phyloP scores from a whole-genome alignment of 2,113 vertebrate species.

The Sinocyclocheilus rhinocerous region DNA sequence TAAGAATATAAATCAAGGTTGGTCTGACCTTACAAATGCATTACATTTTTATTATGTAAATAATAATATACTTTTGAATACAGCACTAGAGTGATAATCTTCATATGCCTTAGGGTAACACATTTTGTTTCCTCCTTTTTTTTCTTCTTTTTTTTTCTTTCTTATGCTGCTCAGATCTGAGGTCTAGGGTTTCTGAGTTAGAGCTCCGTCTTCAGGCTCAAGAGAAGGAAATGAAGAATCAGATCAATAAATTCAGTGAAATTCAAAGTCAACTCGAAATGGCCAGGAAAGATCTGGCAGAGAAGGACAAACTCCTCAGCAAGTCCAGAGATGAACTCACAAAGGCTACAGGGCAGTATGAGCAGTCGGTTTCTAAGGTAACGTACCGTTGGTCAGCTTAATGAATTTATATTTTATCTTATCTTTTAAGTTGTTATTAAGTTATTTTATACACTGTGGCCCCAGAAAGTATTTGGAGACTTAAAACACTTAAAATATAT shows the following conservation, averaged over 20 bases:
- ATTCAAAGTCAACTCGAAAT: slow-evolving; percentile 80
- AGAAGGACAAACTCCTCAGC: slow-evolving; percentile 80
- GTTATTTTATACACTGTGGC: background rate
- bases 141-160: background rate
- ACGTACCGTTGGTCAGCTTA: background rate
- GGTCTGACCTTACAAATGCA: background rate
- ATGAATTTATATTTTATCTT: background rate
- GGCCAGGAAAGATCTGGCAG: slow-evolving; percentile 77
- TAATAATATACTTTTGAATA: background rate
- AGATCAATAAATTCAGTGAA: slow-evolving; percentile 80
- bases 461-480: background rate
- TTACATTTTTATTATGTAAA: background rate
- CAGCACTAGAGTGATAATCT: background rate
- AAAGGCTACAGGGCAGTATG: slow-evolving; percentile 73
- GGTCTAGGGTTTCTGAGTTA: slow-evolving; percentile 77
- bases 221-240: slow-evolving; percentile 79
- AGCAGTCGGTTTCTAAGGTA: slow-evolving; percentile 82
- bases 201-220: slow-evolving; percentile 81
- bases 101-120: background rate
- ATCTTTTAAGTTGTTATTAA: background rate
- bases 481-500: too few species aligned
- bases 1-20: slow-evolving; percentile 87
- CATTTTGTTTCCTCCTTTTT: background rate
- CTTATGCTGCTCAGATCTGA: slow-evolving; percentile 75
- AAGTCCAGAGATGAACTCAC: slow-evolving; percentile 81